Evolutionary conservation across 1,140 invertebrate species (phyloP).

Genomic region (Leptonema lineaticorne): DNA sequence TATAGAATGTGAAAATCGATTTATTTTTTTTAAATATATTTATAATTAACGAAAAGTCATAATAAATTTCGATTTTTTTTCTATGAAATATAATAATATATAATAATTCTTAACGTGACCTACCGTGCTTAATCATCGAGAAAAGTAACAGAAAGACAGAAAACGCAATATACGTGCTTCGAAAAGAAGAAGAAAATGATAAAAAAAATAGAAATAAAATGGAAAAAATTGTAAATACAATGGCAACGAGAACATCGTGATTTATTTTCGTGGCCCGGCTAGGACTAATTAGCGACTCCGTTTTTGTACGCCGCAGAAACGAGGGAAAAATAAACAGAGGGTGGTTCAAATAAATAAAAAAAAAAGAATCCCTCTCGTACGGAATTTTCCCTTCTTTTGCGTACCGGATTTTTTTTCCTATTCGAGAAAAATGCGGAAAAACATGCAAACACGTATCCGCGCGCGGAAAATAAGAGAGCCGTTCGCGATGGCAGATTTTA

Average conservation of each 20-base stretch:
- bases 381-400: not conserved
- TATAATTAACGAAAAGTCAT: too few relatives aligned
- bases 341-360: not conserved
- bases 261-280: slow-evolving; percentile 12
- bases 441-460: not conserved
- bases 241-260: not conserved
- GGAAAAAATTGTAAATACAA: not conserved
- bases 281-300: slow-evolving; percentile 16
- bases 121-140: too few relatives aligned
- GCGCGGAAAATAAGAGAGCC: not conserved
- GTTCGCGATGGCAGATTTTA: too few relatives aligned
- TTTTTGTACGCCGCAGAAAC: not conserved
- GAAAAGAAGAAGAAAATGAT: not conserved
- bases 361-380: not conserved
- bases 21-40: too few relatives aligned
- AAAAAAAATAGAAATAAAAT: not conserved
- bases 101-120: too few relatives aligned
- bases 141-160: too few relatives aligned
- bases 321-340: slow-evolving; percentile 9
- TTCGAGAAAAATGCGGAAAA: not conserved
- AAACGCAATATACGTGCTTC: not conserved
- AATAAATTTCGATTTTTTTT: too few relatives aligned
- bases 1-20: too few relatives aligned
- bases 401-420: not conserved
- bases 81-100: too few relatives aligned